Base-by-base conservation (phyloP, 2,888 invertebrate species). In the Diarsia brunnea region DNA sequence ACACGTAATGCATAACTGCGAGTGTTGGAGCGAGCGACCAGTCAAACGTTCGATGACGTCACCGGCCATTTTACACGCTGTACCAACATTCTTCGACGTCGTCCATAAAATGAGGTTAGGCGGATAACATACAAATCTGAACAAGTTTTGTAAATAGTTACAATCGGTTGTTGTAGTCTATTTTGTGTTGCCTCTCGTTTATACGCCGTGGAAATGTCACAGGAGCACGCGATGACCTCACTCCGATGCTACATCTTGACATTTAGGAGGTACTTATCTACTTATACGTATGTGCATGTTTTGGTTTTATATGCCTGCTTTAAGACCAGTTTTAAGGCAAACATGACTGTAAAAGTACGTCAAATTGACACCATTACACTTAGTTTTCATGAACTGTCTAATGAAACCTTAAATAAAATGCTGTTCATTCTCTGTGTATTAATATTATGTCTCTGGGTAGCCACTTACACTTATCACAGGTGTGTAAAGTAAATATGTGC, bases 201-300 rank as follows among this genome's bases (percentile, higher is more conserved):
- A 82, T 79, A 79, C 78, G 67, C 67, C 69, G 73, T 84, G 71
- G 72, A 90, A 90, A 89, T 89, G 89, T 89, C 90, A 84, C 73
- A 81, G 81, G 75, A 78, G 83, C 85, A 71, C 75, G 81, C 81
- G 88, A 85, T 91, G 90, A 90, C 88, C 88, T 89, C 89, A 90
- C 88, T 85, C 70, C 74, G 81, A 85, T 82, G 87, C 81, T 81
- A 84, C 81, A 87, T 89, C 87, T 89, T 90, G 90, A 86, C 90
- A 90, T 91, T 91, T 91, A 87, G 81, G 64, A 78, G 70, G 73
- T 73, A 79, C 67, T 80, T 51, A 63, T 71, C 43, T 84, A 71
- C 60, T 14, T 75, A 72, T 49, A 73, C 60, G 58, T 70, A 67
- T 69, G 49, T 69, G 27, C 75, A 77, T 51, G 75, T 65, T 81